phyloP scores from a whole-genome alignment of 1,140 invertebrate species.

The Diorhabda carinulata region DNA sequence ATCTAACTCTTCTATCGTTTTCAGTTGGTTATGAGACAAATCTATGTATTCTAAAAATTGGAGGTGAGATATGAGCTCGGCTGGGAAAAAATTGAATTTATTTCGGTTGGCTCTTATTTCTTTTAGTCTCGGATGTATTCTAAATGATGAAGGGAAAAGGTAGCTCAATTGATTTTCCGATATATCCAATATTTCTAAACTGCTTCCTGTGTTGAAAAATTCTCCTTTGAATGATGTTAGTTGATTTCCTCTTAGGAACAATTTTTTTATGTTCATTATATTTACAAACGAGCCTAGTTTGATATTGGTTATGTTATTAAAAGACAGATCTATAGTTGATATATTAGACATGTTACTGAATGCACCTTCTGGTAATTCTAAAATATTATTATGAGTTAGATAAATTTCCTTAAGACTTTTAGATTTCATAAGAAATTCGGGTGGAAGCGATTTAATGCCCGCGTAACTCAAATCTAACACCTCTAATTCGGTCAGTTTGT shows the following conservation, averaged over 20 bases:
- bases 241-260: slow-evolving; percentile 68
- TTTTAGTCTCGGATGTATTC: slow-evolving; percentile 70
- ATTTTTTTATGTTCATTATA: slow-evolving; percentile 62
- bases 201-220: slow-evolving; percentile 68
- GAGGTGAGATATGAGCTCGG: slow-evolving; percentile 69
- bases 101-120: slow-evolving; percentile 67
- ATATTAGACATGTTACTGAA: slow-evolving; percentile 72
- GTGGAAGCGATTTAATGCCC: slow-evolving; percentile 64
- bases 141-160: slow-evolving; percentile 76
- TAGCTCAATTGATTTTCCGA: slow-evolving; percentile 74
- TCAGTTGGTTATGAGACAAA: slow-evolving; percentile 71
- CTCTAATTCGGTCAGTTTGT: slow-evolving; percentile 57
- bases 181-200: slow-evolving; percentile 68
- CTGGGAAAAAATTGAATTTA: slow-evolving; percentile 76
- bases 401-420: slow-evolving; percentile 62
- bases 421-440: slow-evolving; percentile 67
- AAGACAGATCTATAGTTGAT: slow-evolving; percentile 66
- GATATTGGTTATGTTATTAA: slow-evolving; percentile 75
- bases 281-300: slow-evolving; percentile 63
- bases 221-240: slow-evolving; percentile 74
- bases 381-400: slow-evolving; percentile 63
- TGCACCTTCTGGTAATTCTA: slow-evolving; percentile 66
- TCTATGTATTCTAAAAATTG: slow-evolving; percentile 72
- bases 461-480: slow-evolving; percentile 71
- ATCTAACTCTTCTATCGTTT: slow-evolving; percentile 74